Base-by-base conservation (phyloP, 2,797 vertebrate genomes). In the Cichlasoma orientale region DNA sequence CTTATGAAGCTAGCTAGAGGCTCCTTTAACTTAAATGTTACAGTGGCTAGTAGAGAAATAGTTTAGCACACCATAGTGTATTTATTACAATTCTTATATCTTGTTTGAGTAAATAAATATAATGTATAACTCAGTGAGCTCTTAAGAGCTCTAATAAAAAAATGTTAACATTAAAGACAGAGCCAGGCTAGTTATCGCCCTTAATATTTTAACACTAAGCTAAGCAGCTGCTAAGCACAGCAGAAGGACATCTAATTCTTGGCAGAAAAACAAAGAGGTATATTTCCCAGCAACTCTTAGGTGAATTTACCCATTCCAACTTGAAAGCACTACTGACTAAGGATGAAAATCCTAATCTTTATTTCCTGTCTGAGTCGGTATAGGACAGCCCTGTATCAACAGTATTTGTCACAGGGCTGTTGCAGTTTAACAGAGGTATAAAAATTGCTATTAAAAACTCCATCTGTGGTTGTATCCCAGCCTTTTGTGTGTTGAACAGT, bases 401-500 rank as follows among this genome's bases (percentile, higher is more conserved):
- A 10, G 25, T 29, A 50, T 68, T 50, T 9, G 19, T 5, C 10
- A 68, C 1, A 29, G 25, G 44, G 16, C 6, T 29, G 29, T 50
- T 68, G 25, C 18, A 50, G 12, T 68, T 68, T 50, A 68, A 50
- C 25, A 13, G 41, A 29, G 63, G 11, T 68, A 50, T 66, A 29
- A 47, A 27, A 66, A 29, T 68, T 11, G 25, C 18, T 4, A 50
- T 29, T 50, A 68, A 68, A 68, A 44, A 66, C 38, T 72, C 31
- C 41, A 47, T 56, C 66, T 50, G 14, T 41, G 27, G n/a, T 63
- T 68, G 58, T 71, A 74, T 63, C 44, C 76, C 77, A 68, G 66
- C 58, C 18, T 75, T 56, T 33, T 76, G 57, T 74, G 63, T 47
- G 58, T 71, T 70, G 31, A 47, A 44, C 23, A 27, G 75, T 74